These are phyloP conservation scores for Bombus haemorrhoidalis DNA, from an alignment of 1,140 invertebrate species.

Conservation along the genomic window DNA sequence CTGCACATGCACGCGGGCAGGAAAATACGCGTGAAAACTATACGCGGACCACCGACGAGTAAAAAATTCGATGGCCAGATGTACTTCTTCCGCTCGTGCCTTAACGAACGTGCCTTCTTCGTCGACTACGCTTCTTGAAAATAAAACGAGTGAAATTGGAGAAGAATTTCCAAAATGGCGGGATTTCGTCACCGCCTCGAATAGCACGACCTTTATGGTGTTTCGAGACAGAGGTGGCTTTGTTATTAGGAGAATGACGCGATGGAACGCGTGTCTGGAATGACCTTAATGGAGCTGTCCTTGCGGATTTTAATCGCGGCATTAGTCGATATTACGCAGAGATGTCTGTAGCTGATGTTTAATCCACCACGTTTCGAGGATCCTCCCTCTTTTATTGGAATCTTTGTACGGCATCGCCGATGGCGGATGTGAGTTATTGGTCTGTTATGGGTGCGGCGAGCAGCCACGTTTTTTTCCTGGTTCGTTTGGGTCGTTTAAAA, in stretches of 20 bases:
- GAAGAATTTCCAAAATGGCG: neutral
- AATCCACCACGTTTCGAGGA: neutral
- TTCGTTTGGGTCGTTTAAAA: neutral
- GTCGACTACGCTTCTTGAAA: neutral
- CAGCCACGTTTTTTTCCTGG: neutral
- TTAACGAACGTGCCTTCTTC: slow-evolving; percentile 19
- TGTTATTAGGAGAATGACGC: slow-evolving; percentile 8
- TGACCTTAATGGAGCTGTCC: neutral
- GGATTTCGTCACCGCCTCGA: neutral
- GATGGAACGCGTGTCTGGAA: neutral
- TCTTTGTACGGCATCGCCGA: neutral
- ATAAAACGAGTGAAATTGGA: neutral
- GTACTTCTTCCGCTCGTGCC: neutral
- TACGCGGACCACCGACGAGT: neutral
- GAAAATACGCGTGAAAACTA: neutral
- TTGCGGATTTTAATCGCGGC: slow-evolving; percentile 17
- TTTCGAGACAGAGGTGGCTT: neutral
- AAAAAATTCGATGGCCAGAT: neutral
- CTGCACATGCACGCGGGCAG: neutral
- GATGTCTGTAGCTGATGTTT: neutral
- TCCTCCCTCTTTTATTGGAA: neutral
- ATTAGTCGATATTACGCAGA: neutral
- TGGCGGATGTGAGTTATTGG: neutral
- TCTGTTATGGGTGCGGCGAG: neutral
- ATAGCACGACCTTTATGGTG: neutral